phyloP scores from a whole-genome alignment of 2,797 vertebrate species.

The Catostomus latipinnis region DNA sequence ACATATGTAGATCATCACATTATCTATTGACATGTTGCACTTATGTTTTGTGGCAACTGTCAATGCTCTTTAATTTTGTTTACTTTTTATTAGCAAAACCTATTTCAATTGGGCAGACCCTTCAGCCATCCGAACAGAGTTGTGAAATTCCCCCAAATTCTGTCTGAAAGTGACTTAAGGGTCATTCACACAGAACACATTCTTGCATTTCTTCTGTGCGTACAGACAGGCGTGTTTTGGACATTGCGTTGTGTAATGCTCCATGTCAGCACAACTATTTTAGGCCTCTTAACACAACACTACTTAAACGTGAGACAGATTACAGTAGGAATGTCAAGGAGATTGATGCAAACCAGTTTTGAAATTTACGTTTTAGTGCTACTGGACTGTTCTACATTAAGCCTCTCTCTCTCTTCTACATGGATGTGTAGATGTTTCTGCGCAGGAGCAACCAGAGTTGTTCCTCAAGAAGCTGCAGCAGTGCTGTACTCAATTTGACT shows the following conservation, averaged over 20 bases:
- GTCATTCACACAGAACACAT: no score
- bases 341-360: not conserved
- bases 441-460: constrained; percentile 97
- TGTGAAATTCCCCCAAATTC: no score
- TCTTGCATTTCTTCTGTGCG: no score
- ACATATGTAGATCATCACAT: no score
- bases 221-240: no score
- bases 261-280: constrained; percentile 13
- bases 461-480: constrained; percentile 99
- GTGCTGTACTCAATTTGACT: constrained; percentile 99
- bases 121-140: no score
- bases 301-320: not conserved
- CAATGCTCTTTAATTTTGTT: no score
- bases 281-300: not conserved
- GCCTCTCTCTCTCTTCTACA: not conserved
- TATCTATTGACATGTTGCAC: no score
- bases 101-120: no score
- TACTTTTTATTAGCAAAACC: no score
- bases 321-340: constrained; percentile 15
- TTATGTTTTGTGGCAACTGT: no score
- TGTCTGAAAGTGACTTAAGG: no score
- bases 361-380: not conserved
- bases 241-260: not conserved
- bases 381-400: not conserved
- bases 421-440: constrained; percentile 87